Base-by-base conservation (phyloP, 2,113 vertebrate species). In the Callopanchax toddi region DNA sequence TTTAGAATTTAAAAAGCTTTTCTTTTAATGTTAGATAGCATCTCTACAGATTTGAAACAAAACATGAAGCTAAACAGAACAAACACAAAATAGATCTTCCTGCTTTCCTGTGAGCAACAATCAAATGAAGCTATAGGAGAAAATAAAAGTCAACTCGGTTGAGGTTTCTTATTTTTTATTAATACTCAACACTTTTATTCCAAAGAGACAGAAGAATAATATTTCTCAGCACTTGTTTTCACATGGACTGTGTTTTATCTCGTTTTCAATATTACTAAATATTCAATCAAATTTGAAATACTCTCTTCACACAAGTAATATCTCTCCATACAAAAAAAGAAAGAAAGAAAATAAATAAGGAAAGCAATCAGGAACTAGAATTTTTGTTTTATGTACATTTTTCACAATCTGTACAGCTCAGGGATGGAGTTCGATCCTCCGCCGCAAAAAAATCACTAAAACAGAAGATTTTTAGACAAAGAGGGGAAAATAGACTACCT, bases 131-230 rank as follows among this genome's bases (percentile, higher is more conserved):
- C n/a, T n/a, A n/a, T n/a, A n/a, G 9, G 11, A 10, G 17, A 11
- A 15, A 32, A 43, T 4, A 59, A 53, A 69, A 74, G 29, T 72
- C 59, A 50, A 64, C 66, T 16, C 32, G 16, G 23, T 10, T 86
- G 74, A 87, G 79, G 90, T 89, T 87, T 91, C 84, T 74, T 70
- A 61, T 91, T 90, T 89, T 92, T 92, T 91, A 91, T 93, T 91
- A 91, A 92, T 92, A 92, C 88, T 90, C 87, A 93, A 93, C 92
- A 93, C 91, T 86, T 91, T 91, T 93, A 91, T 89, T 92, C 91
- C 91, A 93, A 92, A 92, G 89, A 92, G 90, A 93, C 91, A 92
- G 87, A 92, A 91, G 86, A 92, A 92, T 89, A 93, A 91, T 93
- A 90, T 91, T 91, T 91, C 86, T 90, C 87, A 93, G 91, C 89